Evolutionary conservation across 2,797 vertebrate genomes (phyloP), one percentile per base, ranked within the genome.

Genomic region (Gobio occitaniae): DNA sequence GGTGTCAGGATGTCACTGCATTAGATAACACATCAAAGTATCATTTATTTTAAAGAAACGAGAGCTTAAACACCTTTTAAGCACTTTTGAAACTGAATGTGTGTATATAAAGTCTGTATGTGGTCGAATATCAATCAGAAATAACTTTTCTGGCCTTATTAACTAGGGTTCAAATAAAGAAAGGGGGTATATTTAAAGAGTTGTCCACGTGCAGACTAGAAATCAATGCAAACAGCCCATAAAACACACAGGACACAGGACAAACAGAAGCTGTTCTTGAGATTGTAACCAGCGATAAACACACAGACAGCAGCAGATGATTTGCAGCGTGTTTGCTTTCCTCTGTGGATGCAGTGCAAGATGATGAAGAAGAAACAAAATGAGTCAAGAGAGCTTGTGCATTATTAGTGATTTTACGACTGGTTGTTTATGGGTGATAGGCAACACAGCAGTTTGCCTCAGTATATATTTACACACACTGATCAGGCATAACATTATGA

Each of bases 201-300:
- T 11, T 32, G 61, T 7, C 15, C 59, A 50, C 3, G 1, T 36
- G 25, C 25, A 50, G 44, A 50, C 78, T 66, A 50, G 17, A 80
- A 79, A 80, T 80, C 78, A 66, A 66, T 66, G 44, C 78, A 50
- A 36, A 13, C 44, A 36, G 78, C 61, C 19, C 16, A 21, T 79
- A 79, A 66, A 79, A 29, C 78, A 44, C 38, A 16, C 54, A 25
- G 15, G 13, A 61, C 56, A 25, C 54, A 25, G 15, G 13, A 61
- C 56, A 25, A 59, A 44, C 54, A 44, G 75, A 10, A 79, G 44
- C 63, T 50, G 78, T 50, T 50, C 78, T 50, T 48, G 41, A 66
- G 61, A 65, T 65, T 36, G 77, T 79, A 21, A 32, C 41, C 36
- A 32, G 59, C 6, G 38, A 65, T 66, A 66, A 79, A 50, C 44